Base-by-base conservation (phyloP, 2,888 invertebrate species). In the Scaptomyza parva region DNA sequence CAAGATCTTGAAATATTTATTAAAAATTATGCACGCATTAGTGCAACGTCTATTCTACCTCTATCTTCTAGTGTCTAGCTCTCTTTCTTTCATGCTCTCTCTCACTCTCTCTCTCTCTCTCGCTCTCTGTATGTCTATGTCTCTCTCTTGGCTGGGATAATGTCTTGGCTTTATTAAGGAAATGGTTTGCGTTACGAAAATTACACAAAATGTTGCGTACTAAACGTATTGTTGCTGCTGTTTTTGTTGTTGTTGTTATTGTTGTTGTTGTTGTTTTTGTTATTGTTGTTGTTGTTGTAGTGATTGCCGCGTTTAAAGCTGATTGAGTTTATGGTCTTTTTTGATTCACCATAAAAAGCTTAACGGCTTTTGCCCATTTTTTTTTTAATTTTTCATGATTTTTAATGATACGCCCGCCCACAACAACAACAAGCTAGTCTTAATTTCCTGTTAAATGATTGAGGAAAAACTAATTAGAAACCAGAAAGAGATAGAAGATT, bases 11-110 rank as follows among this genome's bases (percentile, higher is more conserved):
- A 83, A 88, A 86, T 84, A 86, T 86, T 86, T 86, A 84, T 88
- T 86, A 88, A 88, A 88, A 83, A 83, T 88, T 83, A 83, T 83
- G 88, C 88, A 83, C 83, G 86, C 83, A 83, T 83, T 83, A 88
- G 88, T 67, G 52, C 35, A 70, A 57, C 65, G 58, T 64, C 63
- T 59, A 28, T 14, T 8, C 1, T 14, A 2, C 33, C 39, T 24
- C 39, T 24, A 6, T 40, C 33, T 12, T 26, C 14, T 47, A 12
- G 14, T 24, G 6, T 26, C 44, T 45, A 5, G 37, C 50, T 33
- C 9, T 45, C 11, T n/a, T 6, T 35, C 28, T 22, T 12, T 43
- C 12, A n/a, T n/a, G n/a, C 7, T 40, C 50, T 33, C 9, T 45
- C 11, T n/a, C 8, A 28, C 28, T 22, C 14, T 43, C 12, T n/a